Conservation (phyloP, 2,888 invertebrate genomes). For the Stenchaetothrips biformis region DNA sequence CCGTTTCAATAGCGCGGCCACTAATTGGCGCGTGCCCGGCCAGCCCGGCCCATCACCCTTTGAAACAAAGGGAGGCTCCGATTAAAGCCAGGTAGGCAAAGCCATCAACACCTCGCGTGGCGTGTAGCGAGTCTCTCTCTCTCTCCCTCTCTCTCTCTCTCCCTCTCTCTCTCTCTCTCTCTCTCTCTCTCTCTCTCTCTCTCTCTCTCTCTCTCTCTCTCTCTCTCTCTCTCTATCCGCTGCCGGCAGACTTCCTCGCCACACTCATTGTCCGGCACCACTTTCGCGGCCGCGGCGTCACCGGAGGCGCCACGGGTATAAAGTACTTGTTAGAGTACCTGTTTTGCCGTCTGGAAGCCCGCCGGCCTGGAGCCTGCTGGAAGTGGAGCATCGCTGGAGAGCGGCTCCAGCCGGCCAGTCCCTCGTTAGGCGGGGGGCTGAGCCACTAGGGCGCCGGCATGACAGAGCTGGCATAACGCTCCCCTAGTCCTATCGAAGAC, state of each 20-base stretch:
- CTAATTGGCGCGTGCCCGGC: no score
- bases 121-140: not conserved
- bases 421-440: not conserved
- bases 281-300: not conserved
- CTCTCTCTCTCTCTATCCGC: not conserved
- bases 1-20: no score
- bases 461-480: no score
- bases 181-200: slow-evolving; percentile 14
- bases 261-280: not conserved
- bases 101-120: no score
- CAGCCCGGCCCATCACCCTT: no score
- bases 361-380: not conserved
- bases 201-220: not conserved
- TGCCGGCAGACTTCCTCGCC: not conserved
- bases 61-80: no score
- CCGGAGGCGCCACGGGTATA: not conserved
- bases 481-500: not conserved
- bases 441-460: not conserved
- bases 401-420: not conserved
- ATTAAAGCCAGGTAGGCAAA: no score
- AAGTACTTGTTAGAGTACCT: not conserved
- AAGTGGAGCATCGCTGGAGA: slow-evolving; percentile 15
- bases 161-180: slow-evolving; percentile 9
- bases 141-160: not conserved
- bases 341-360: not conserved